Evolutionary conservation across 2,113 vertebrate genomes (phyloP).

Genomic region (Sigmodon hispidus): DNA sequence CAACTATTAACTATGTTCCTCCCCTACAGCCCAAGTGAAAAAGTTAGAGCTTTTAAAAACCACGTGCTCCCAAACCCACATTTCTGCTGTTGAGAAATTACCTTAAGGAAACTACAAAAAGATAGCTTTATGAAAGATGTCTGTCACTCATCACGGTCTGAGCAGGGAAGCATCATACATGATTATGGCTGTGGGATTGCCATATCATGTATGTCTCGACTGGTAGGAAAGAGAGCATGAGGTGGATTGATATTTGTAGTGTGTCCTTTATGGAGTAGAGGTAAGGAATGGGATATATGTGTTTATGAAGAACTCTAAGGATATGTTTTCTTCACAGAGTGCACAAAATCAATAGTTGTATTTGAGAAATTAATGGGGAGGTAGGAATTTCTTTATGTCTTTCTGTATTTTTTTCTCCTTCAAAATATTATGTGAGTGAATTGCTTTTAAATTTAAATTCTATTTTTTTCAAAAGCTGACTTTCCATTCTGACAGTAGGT

Average conservation of each 20-base stretch:
- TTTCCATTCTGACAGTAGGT: not conserved
- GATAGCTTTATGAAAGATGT: not conserved
- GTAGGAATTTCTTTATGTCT: not conserved
- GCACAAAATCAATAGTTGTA: not conserved
- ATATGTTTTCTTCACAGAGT: not conserved
- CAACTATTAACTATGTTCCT: slow-evolving; percentile 52
- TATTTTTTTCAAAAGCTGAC: slow-evolving; percentile 16
- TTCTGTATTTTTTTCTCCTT: not conserved
- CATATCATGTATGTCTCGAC: too few species aligned
- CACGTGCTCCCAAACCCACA: not conserved
- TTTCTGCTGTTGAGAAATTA: slow-evolving; percentile 48
- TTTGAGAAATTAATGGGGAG: not conserved
- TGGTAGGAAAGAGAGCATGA: not conserved
- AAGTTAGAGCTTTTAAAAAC: slow-evolving; percentile 21
- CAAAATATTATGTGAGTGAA: not conserved
- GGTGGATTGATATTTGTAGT: not conserved
- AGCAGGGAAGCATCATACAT: not conserved
- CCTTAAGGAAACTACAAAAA: not conserved
- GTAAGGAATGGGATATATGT: not conserved
- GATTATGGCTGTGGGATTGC: too few species aligned
- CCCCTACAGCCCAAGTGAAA: not conserved
- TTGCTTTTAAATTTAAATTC: not conserved
- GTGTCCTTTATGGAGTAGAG: not conserved
- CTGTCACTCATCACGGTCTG: not conserved
- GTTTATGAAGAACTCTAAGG: not conserved